Conservation (phyloP, 2,888 invertebrate genomes). For the Agrotis puta region DNA sequence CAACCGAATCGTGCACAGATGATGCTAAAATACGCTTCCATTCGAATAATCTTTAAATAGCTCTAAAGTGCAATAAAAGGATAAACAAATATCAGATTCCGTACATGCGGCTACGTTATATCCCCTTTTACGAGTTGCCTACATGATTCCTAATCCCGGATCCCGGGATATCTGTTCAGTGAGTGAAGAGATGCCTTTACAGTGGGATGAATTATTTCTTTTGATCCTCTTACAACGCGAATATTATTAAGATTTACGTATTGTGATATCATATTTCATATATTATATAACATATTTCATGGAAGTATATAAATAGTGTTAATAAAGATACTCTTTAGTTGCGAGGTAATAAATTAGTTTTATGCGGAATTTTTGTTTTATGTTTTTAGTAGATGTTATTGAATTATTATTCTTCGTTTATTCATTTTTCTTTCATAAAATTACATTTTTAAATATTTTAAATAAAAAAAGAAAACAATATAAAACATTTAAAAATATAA, state of each 20-base stretch:
- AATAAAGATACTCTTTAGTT: conserved; percentile 33
- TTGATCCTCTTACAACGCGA: conserved; percentile 50
- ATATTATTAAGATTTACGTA: conserved; percentile 43
- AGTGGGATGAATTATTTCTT: conserved; percentile 52
- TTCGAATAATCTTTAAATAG: conserved; percentile 55
- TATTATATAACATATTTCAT: too few species aligned
- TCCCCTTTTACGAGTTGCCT: conserved; percentile 62
- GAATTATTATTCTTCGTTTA: conserved; percentile 26
- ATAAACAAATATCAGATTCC: conserved; percentile 59
- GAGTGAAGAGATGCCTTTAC: conserved; percentile 41
- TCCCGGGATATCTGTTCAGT: conserved; percentile 29
- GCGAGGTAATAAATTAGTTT: conserved; percentile 48
- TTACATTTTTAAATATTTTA: too few species aligned
- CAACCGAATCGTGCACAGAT: conserved; percentile 38
- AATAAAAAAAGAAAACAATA: too few species aligned
- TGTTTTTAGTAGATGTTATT: conserved; percentile 37
- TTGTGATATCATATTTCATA: conserved; percentile 35
- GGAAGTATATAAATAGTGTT: conserved; percentile 35
- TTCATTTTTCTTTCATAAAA: too few species aligned
- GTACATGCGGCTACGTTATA: conserved; percentile 46
- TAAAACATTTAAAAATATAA: too few species aligned
- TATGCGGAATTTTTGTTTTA: conserved; percentile 37
- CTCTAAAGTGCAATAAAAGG: conserved; percentile 55
- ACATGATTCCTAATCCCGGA: conserved; percentile 52
- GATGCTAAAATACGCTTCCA: conserved; percentile 49